Conservation (phyloP, 2,113 vertebrate genomes). For the Prochilodus magdalenae region DNA sequence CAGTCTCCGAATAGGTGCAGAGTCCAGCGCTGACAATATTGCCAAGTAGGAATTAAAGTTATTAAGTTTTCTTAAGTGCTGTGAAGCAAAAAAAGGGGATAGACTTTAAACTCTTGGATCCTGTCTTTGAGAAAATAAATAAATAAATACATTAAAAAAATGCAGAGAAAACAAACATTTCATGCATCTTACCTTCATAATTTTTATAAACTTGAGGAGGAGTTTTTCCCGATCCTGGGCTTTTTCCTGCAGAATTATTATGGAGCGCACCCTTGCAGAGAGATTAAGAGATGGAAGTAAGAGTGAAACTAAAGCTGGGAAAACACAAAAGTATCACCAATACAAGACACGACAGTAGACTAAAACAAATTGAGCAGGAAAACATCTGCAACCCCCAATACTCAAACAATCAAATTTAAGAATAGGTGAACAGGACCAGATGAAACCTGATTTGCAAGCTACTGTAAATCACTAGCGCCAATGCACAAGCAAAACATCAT, state of each 20-base stretch:
- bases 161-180: no score
- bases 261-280: conserved; percentile 87
- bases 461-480: no score
- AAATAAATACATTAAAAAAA: no score
- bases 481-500: no score
- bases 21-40: conserved; percentile 93
- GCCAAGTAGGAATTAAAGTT: conserved; percentile 98
- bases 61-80: conserved; percentile 93
- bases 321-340: no score
- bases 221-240: conserved; percentile 91
- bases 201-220: conserved; percentile 93
- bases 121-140: no score
- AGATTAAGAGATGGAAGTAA: neutral
- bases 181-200: conserved; percentile 87
- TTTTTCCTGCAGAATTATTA: conserved; percentile 95
- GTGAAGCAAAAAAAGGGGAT: conserved; percentile 25
- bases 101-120: neutral
- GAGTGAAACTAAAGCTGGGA: neutral
- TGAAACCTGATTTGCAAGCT: no score
- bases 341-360: no score
- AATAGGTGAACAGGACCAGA: no score
- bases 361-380: no score
- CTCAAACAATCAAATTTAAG: no score
- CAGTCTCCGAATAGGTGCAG: conserved; percentile 89
- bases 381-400: no score